phyloP scores from a whole-genome alignment of 2,797 vertebrate genomes.

The Pseudopleuronectes americanus region DNA sequence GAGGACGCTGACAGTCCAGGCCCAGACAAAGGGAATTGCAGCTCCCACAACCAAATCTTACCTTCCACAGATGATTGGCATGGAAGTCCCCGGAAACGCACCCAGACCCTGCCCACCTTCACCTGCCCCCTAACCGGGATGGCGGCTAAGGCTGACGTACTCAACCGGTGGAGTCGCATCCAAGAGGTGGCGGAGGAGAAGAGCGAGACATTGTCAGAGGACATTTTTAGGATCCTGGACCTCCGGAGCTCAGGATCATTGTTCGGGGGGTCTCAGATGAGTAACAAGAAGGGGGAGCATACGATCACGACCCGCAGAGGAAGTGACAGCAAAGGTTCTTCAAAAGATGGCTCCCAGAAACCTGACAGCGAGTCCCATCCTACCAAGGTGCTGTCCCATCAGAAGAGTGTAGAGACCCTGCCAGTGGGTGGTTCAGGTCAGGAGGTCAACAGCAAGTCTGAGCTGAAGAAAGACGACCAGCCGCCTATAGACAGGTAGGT shows the following conservation, averaged over 20 bases:
- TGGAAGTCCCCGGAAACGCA: slow-evolving; percentile 88
- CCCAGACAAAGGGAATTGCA: slow-evolving; percentile 36
- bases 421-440: slow-evolving; percentile 19
- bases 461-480: slow-evolving; percentile 55
- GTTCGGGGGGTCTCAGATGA: slow-evolving; percentile 40
- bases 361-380: slow-evolving; percentile 23
- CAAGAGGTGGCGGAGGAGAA: slow-evolving; percentile 77
- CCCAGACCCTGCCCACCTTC: slow-evolving; percentile 92
- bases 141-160: slow-evolving; percentile 60
- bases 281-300: slow-evolving; percentile 40
- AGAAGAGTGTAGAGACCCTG: slow-evolving; percentile 24
- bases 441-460: slow-evolving; percentile 46
- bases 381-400: background rate
- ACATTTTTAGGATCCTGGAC: slow-evolving; percentile 87
- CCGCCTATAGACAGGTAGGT: slow-evolving; percentile 85
- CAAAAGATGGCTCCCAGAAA: slow-evolving; percentile 32
- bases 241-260: slow-evolving; percentile 73
- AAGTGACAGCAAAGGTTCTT: slow-evolving; percentile 55
- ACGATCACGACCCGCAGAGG: slow-evolving; percentile 30
- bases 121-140: slow-evolving; percentile 74
- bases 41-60: background rate
- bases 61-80: slow-evolving; percentile 68
- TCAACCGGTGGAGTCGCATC: slow-evolving; percentile 77
- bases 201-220: slow-evolving; percentile 89
- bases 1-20: slow-evolving; percentile 74